Evolutionary conservation across 2,113 vertebrate species (phyloP), one percentile per base, ranked within the genome.

Genomic region (Mastomys natalensis): DNA sequence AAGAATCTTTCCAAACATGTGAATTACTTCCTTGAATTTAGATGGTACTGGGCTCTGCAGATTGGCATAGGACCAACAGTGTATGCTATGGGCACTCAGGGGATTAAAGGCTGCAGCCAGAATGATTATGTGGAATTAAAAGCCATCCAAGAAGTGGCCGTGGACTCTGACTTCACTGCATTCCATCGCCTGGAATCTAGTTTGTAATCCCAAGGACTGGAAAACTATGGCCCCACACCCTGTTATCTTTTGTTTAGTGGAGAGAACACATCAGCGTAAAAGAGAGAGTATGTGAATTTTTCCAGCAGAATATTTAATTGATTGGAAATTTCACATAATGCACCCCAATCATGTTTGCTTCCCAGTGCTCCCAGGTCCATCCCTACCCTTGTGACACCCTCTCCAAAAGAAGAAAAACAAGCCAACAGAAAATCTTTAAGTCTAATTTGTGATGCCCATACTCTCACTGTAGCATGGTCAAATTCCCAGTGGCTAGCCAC

Each of bases 91-190:
- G 68, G 7, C 64, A 90, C 74, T 93, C 53, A 16, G 19, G 55
- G 40, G 68, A 89, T 96, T 95, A 85, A 93, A 92, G 43, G 9
- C 40, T 82, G n/a, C 17, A 74, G 45, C 64, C 66, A 37, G 68
- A 26, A 62, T 62, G 93, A 95, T 86, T 78, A 74, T 85, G 40
- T 93, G 89, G 80, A 95, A 91, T 93, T 93, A 91, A 72, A 95
- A 97, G 48, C 64, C 80, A 95, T 89, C 16, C 21, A 82, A 90
- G 78, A 96, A 62, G n/a, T 73, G 24, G 17, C 10, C 40, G 10
- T n/a, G 19, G 48, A 82, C n/a, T 48, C 55, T 62, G 85, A 91
- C 22, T 55, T 12, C 85, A 43, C 15, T 80, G 53, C 60, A 91
- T 95, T 88, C n/a, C 77, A 70, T 55, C 87, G 43, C 53, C 26